phyloP scores from a whole-genome alignment of 2,888 invertebrate genomes.

The Zonitis immaculata region DNA sequence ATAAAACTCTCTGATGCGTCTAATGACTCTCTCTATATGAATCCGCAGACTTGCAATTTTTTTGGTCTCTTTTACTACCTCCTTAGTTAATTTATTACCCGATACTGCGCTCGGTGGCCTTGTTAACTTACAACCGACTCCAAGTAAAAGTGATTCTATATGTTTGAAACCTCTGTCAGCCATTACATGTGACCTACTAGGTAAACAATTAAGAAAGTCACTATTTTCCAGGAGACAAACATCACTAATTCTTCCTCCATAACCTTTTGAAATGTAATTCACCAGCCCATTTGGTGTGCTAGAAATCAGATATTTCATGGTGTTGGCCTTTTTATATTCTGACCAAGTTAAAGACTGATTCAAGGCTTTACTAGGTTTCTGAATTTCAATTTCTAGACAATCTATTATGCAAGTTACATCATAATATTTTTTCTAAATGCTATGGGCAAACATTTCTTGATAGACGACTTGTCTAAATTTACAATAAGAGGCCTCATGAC shows the following conservation, averaged over 20 bases:
- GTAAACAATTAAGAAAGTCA: slow-evolving; percentile 25
- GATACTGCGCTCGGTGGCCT: not conserved
- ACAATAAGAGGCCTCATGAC: no score
- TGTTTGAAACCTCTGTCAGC: slow-evolving; percentile 29
- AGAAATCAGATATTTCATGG: slow-evolving; percentile 4
- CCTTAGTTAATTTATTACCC: not conserved
- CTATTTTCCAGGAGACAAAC: slow-evolving; percentile 22
- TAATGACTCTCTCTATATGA: no score
- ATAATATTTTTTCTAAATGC: no score
- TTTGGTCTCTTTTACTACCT: not conserved
- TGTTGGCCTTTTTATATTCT: slow-evolving; percentile 3
- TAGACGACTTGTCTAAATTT: no score
- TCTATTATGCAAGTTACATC: no score
- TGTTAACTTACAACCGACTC: no score
- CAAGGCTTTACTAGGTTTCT: no score
- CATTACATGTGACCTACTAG: slow-evolving; percentile 12
- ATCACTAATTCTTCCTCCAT: slow-evolving; percentile 25
- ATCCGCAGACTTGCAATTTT: not conserved
- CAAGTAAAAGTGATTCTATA: slow-evolving; percentile 15
- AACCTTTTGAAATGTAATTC: slow-evolving; percentile 27
- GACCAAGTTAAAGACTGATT: slow-evolving; percentile 5
- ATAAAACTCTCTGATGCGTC: no score
- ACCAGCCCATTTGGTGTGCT: slow-evolving; percentile 21
- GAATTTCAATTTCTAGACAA: no score
- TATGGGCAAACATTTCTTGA: no score